Percentiles rank a stretch among this genome's conserved stretches.
phyloP scores from a whole-genome alignment of 2,113 vertebrate genomes.

The Pandion haliaetus region DNA sequence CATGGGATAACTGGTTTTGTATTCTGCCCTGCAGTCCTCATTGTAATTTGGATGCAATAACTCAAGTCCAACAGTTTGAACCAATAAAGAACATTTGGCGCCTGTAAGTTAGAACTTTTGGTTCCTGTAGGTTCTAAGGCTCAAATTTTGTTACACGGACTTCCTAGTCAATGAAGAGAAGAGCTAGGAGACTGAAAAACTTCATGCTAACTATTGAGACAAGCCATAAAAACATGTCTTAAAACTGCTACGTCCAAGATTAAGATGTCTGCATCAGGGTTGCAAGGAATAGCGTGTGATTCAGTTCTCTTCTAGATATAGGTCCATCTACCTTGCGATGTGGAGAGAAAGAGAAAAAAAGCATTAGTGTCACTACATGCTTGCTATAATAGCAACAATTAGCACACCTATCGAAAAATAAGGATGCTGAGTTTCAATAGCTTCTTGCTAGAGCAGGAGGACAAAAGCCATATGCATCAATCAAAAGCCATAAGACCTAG shows the following conservation, averaged over 20 bases:
- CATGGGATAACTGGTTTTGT: background rate
- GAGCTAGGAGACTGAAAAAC: background rate
- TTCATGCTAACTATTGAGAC: background rate
- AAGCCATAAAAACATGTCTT: background rate
- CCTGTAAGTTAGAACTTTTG: background rate
- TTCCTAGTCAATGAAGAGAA: background rate
- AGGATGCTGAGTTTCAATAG: background rate
- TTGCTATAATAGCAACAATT: background rate
- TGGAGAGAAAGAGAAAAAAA: background rate
- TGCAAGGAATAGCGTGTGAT: background rate
- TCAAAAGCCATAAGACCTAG: background rate
- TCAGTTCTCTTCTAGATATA: background rate
- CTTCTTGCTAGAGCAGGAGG: background rate
- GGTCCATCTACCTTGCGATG: background rate
- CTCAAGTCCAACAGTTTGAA: background rate
- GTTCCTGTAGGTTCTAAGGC: background rate
- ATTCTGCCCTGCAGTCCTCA: background rate
- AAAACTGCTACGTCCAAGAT: background rate
- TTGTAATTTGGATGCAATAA: background rate
- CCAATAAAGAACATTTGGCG: background rate
- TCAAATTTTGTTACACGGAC: background rate
- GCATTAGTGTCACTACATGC: background rate
- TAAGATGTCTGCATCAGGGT: background rate
- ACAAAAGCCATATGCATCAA: background rate
- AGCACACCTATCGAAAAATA: background rate